Conservation (phyloP, 2,888 invertebrate genomes). For the Pharmacophagus antenor region DNA sequence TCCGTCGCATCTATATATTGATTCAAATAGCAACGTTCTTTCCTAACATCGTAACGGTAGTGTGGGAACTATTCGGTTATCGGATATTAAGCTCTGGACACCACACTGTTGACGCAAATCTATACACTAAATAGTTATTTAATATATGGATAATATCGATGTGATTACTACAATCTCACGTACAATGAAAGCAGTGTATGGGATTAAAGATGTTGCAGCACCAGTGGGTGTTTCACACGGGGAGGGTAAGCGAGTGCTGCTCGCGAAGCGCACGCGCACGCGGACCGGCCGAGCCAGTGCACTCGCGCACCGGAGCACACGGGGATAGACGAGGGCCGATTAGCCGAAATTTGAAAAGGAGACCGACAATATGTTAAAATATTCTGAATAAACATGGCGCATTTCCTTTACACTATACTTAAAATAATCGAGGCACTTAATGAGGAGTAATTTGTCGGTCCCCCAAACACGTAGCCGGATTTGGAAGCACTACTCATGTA, state of each 20-base stretch:
- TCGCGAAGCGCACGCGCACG: constrained; percentile 68
- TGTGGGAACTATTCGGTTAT: constrained; percentile 36
- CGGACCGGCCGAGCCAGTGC: constrained; percentile 50
- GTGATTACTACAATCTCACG: background rate
- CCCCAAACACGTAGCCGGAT: constrained; percentile 58
- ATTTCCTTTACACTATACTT: background rate
- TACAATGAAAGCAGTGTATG: background rate
- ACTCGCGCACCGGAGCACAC: constrained; percentile 61
- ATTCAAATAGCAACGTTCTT: constrained; percentile 36
- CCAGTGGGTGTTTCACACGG: constrained; percentile 65
- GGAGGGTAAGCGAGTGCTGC: constrained; percentile 73
- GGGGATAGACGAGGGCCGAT: constrained; percentile 58
- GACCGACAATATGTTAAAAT: constrained; percentile 49
- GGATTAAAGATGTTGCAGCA: constrained; percentile 45
- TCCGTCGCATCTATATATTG: constrained; percentile 65
- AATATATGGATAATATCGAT: background rate
- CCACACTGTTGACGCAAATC: constrained; percentile 57
- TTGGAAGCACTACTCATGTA: constrained; percentile 60
- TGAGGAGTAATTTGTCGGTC: constrained; percentile 48
- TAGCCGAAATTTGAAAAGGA: constrained; percentile 54
- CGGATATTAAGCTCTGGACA: constrained; percentile 55
- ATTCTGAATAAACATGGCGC: background rate
- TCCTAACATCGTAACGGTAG: constrained; percentile 17
- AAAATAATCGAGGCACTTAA: background rate
- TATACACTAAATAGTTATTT: constrained; percentile 21